A percentile compares a stretch with the other conserved stretches of the same genome.
phyloP scores from a whole-genome alignment of 2,113 vertebrate species.

The Macrotus californicus region DNA sequence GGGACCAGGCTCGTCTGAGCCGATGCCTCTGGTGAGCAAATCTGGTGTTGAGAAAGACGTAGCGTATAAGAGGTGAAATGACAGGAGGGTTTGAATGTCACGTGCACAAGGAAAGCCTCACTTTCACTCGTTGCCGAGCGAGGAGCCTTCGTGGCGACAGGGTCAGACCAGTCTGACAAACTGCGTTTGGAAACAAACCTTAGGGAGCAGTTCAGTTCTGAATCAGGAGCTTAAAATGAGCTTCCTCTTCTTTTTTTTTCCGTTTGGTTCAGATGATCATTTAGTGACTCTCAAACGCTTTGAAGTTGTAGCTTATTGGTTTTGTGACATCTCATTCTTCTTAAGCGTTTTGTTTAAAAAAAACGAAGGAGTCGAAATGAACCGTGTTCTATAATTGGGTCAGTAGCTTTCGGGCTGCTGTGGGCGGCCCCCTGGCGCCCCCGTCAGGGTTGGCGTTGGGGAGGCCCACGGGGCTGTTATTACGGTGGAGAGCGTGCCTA shows the following conservation, averaged over 20 bases:
- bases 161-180: not conserved
- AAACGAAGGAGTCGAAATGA: not conserved
- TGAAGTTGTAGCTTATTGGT: not conserved
- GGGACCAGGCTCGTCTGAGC: not conserved
- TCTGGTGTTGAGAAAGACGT: not conserved
- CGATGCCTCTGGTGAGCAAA: not conserved
- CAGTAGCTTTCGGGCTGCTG: not conserved
- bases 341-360: not conserved
- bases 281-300: not conserved
- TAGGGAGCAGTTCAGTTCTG: not conserved
- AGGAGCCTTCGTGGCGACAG: not conserved
- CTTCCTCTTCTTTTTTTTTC: not conserved
- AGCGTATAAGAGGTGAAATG: not conserved
- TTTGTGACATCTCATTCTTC: conserved; percentile 3
- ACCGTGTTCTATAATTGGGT: not conserved
- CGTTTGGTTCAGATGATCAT: not conserved
- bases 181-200: not conserved
- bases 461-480: no score
- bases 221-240: not conserved
- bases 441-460: not conserved
- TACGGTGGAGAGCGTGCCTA: not conserved
- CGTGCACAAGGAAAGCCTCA: not conserved
- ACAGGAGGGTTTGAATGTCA: not conserved
- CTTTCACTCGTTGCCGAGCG: not conserved
- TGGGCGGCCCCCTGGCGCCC: not conserved